phyloP scores from a whole-genome alignment of 1,140 invertebrate genomes.

The Lasaia peninsularis region DNA sequence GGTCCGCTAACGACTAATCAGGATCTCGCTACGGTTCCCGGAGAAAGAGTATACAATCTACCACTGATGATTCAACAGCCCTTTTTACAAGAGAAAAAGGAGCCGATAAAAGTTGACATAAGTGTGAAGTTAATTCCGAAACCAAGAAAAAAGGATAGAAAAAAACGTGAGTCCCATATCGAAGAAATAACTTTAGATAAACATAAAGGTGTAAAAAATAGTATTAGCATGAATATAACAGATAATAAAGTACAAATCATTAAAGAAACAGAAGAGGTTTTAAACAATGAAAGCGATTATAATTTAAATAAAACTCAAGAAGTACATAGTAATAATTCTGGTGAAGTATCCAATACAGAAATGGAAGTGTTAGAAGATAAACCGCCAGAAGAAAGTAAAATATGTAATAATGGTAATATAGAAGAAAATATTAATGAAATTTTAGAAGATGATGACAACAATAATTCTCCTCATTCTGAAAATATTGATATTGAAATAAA shows the following conservation, averaged over 20 bases:
- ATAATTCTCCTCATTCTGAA: constrained; percentile 11
- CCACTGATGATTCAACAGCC: constrained; percentile 79
- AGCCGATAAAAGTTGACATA: constrained; percentile 87
- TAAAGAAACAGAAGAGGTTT: constrained; percentile 48
- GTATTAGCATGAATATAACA: constrained; percentile 64
- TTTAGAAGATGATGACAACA: constrained; percentile 7
- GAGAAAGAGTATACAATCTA: constrained; percentile 73
- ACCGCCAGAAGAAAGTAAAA: background rate
- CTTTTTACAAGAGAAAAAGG: constrained; percentile 85
- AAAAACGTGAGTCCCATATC: constrained; percentile 48
- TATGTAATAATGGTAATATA: constrained; percentile 1
- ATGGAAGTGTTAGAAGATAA: constrained; percentile 17
- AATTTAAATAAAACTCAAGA: constrained; percentile 4
- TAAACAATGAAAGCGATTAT: constrained; percentile 21
- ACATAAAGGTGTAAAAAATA: constrained; percentile 54
- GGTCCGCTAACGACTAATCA: constrained; percentile 74
- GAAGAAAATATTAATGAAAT: constrained; percentile 6
- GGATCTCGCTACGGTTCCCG: constrained; percentile 68
- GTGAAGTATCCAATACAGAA: background rate
- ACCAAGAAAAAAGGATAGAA: constrained; percentile 69
- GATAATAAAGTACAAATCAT: constrained; percentile 51
- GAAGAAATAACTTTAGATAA: constrained; percentile 58
- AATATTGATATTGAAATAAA: background rate
- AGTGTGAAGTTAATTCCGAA: constrained; percentile 87
- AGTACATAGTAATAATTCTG: background rate